Base-by-base conservation (phyloP, 2,888 invertebrate genomes). In the Lepidocyrtinus sp. region DNA sequence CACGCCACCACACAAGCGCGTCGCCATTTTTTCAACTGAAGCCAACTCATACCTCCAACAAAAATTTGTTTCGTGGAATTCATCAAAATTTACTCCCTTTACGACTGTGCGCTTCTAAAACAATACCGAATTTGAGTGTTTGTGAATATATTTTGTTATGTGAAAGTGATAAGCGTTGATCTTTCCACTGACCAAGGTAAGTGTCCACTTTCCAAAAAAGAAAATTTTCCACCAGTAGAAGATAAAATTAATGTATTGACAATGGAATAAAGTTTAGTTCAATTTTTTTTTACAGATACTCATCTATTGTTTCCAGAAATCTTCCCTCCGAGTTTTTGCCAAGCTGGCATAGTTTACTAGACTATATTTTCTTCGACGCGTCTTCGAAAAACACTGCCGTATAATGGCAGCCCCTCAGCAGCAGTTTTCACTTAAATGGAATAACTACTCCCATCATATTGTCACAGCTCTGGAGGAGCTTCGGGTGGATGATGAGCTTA, bases 371-470 rank as follows among this genome's bases (percentile, higher is more conserved):
- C 15, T 50, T 50, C 50, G 12, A 2, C 50, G 50, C 50, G 50
- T 36, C 36, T 36, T 36, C 36, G 12, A n/a, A 7, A 2, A 50
- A n/a, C 2, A 50, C 15, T 12, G 50, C n/a, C 17, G 50, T 0
- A 70, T 19, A 3, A 84, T 84, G 82, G 79, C 81, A n/a, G 68
- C 82, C 2, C 71, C 85, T 55, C 78, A 82, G n/a, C 93, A 94
- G 88, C 95, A 95, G 88, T 96, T 94, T 90, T 94, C 95, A 84
- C 90, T 96, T 86, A 93, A 94, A 85, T 96, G 96, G 96, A 95
- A 95, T 89, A 95, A 95, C 90, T 95, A 95, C 88, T 91, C 94
- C 88, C 89, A 93, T 91, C 89, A 90, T 89, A 93, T 96, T 87
- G 94, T 93, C 84, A 93, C 93, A 89, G 94, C 94, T 62, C 93